Conservation (phyloP, 2,888 invertebrate genomes). For the Diarsia rubi region DNA sequence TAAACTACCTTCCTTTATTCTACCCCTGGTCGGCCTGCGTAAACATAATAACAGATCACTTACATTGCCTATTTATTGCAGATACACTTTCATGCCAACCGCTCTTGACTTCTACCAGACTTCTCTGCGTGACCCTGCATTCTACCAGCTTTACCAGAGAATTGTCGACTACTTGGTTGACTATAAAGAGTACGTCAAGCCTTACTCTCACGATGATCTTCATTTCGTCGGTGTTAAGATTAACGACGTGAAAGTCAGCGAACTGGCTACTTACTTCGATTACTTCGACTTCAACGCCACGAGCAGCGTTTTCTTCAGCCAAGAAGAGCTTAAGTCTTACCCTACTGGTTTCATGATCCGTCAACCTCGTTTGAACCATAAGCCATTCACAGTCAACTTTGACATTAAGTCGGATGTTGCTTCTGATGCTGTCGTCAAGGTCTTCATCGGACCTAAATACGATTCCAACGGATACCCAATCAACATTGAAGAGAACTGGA, state of each 20-base stretch:
- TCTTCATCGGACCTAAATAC: slow-evolving; percentile 93
- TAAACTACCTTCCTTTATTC: neutral
- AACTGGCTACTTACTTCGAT: slow-evolving; percentile 93
- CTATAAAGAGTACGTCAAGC: slow-evolving; percentile 90
- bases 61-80: slow-evolving; percentile 62
- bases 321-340: slow-evolving; percentile 79
- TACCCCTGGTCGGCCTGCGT: neutral
- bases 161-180: slow-evolving; percentile 90
- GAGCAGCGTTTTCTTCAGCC: slow-evolving; percentile 84
- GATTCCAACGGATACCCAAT: slow-evolving; percentile 89
- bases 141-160: slow-evolving; percentile 93
- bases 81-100: slow-evolving; percentile 87
- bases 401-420: slow-evolving; percentile 91
- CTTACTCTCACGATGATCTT: slow-evolving; percentile 91
- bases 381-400: slow-evolving; percentile 92
- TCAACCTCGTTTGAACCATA: slow-evolving; percentile 93
- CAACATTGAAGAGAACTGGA: slow-evolving; percentile 89
- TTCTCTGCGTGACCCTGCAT: slow-evolving; percentile 93
- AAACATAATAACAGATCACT: neutral
- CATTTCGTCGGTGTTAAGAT: slow-evolving; percentile 91
- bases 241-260: slow-evolving; percentile 91
- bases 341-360: slow-evolving; percentile 89
- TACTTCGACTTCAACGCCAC: slow-evolving; percentile 92
- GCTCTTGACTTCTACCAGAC: slow-evolving; percentile 92
- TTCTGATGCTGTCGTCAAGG: slow-evolving; percentile 91